Conservation (phyloP, 2,888 invertebrate species). For the Allygus modestus region DNA sequence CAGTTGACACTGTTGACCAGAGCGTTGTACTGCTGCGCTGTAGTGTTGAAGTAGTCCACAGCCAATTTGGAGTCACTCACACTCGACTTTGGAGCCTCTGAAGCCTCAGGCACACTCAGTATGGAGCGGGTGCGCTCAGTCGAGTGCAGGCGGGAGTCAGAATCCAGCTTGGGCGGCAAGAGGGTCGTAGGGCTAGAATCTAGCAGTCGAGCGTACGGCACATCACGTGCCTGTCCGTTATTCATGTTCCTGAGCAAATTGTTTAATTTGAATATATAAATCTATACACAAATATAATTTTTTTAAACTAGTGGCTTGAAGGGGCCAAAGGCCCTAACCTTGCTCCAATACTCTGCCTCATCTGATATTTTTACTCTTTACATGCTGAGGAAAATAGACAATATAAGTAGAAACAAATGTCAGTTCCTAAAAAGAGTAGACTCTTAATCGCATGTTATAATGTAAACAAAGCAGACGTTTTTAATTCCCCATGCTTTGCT, state of each 20-base stretch:
- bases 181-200: constrained; percentile 80
- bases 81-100: constrained; percentile 84
- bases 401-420: no score
- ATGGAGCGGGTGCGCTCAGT: constrained; percentile 75
- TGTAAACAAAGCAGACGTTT: no score
- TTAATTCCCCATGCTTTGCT: no score
- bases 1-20: constrained; percentile 65
- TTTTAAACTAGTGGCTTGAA: no score
- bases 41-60: constrained; percentile 81
- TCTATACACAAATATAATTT: constrained; percentile 44
- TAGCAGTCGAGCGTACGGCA: constrained; percentile 88
- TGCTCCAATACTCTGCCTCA: no score
- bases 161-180: constrained; percentile 81
- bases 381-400: no score
- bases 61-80: constrained; percentile 91
- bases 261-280: no score
- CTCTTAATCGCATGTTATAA: no score
- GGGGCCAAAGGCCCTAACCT: no score
- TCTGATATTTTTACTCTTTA: no score
- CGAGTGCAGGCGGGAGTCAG: constrained; percentile 83
- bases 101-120: constrained; percentile 76
- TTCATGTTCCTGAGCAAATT: constrained; percentile 65
- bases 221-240: constrained; percentile 75
- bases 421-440: no score
- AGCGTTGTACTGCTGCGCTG: constrained; percentile 68